These are phyloP conservation scores for Pyrochroa serraticornis DNA, from an alignment of 2,888 invertebrate species.

Conservation along the genomic window DNA sequence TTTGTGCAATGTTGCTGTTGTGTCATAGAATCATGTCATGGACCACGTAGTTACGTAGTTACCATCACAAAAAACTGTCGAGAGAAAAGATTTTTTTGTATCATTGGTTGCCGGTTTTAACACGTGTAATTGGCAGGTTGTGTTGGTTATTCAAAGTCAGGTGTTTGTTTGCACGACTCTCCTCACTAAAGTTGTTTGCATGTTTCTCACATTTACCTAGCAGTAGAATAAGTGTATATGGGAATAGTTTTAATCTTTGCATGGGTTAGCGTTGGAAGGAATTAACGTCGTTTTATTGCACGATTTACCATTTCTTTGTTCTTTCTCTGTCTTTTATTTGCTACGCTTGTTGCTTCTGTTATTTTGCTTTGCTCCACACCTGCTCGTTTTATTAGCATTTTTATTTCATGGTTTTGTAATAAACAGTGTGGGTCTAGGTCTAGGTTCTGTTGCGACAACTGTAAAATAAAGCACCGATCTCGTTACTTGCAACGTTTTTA, in stretches of 20 bases:
- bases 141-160: background rate
- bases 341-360: background rate
- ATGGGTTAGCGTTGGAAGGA: too few relatives aligned
- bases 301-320: too few relatives aligned
- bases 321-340: background rate
- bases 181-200: too few relatives aligned
- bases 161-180: background rate
- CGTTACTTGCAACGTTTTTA: background rate
- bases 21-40: constrained; percentile 3
- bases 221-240: too few relatives aligned
- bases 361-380: background rate
- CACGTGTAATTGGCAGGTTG: too few relatives aligned
- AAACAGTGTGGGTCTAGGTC: constrained; percentile 43
- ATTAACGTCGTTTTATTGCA: too few relatives aligned
- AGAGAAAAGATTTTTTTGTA: background rate
- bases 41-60: constrained; percentile 13
- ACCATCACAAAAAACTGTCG: too few relatives aligned
- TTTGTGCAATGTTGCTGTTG: constrained; percentile 52
- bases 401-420: constrained; percentile 25
- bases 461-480: background rate
- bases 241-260: too few relatives aligned
- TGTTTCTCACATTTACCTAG: too few relatives aligned
- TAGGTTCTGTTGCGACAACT: constrained; percentile 14
- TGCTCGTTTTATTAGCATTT: constrained; percentile 7
- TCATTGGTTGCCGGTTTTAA: background rate